A percentile compares a stretch with the other conserved stretches of the same genome.
Evolutionary conservation across 2,113 vertebrate species (phyloP).

Genomic region (Todiramphus chloris): DNA sequence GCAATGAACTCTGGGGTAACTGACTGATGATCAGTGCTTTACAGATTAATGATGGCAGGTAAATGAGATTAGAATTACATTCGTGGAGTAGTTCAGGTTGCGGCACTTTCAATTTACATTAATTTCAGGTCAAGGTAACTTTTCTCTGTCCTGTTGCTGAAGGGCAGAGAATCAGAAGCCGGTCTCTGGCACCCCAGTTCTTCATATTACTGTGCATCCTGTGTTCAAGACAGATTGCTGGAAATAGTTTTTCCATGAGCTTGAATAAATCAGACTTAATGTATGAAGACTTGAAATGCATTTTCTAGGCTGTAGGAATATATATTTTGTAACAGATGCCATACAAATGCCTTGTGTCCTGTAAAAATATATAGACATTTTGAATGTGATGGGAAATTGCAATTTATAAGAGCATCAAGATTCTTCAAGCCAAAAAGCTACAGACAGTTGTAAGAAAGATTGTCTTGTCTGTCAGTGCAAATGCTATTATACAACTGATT

Average conservation of each 20-base stretch:
- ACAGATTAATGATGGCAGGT: conserved; percentile 20
- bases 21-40: background rate
- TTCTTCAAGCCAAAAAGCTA: conserved; percentile 61
- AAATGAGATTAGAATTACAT: conserved; percentile 25
- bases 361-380: conserved; percentile 68
- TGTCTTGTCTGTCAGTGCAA: conserved; percentile 68
- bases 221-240: conserved; percentile 35
- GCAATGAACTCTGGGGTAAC: background rate
- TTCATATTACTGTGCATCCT: background rate
- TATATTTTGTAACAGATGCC: conserved; percentile 65
- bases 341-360: conserved; percentile 65
- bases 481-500: conserved; percentile 56
- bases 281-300: conserved; percentile 56
- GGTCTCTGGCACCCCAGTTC: background rate
- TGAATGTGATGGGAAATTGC: conserved; percentile 58
- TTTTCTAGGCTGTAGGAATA: conserved; percentile 45
- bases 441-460: conserved; percentile 66
- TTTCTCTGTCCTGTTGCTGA: background rate
- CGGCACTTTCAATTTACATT: conserved; percentile 6
- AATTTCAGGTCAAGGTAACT: conserved; percentile 23
- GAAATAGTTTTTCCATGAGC: conserved; percentile 28
- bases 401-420: conserved; percentile 64
- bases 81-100: background rate
- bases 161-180: conserved; percentile 19
- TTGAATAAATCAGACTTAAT: conserved; percentile 62